Evolutionary conservation across 2,888 invertebrate genomes (phyloP).

Genomic region (Scotopteryx bipunctaria): DNA sequence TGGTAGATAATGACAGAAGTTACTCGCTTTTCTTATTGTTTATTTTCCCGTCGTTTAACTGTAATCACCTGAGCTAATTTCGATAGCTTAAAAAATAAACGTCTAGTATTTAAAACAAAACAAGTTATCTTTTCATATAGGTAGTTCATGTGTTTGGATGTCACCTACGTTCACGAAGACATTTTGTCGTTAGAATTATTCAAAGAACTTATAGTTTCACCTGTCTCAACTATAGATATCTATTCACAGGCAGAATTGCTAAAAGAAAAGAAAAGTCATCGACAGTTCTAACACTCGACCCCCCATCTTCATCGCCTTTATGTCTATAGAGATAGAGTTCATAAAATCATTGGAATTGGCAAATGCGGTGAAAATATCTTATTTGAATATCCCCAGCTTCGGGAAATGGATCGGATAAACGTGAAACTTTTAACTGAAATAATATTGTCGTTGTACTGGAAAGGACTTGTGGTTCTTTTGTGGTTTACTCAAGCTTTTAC

Average conservation of each 20-base stretch:
- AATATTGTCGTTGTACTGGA: slow-evolving; percentile 64
- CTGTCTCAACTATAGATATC: not conserved
- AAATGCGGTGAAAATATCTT: slow-evolving; percentile 60
- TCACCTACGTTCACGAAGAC: too few relatives aligned
- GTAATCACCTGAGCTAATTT: too few relatives aligned
- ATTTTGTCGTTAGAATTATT: too few relatives aligned
- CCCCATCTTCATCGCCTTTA: slow-evolving; percentile 44
- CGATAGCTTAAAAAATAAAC: too few relatives aligned
- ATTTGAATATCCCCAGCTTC: slow-evolving; percentile 65
- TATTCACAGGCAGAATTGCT: slow-evolving; percentile 32
- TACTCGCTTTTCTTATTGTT: too few relatives aligned
- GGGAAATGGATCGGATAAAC: slow-evolving; percentile 66
- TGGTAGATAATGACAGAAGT: too few relatives aligned
- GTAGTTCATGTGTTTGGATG: too few relatives aligned
- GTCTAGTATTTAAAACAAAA: too few relatives aligned
- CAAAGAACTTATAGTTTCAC: too few relatives aligned
- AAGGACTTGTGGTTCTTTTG: slow-evolving; percentile 41
- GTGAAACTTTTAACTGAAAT: slow-evolving; percentile 72
- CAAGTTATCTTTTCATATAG: too few relatives aligned
- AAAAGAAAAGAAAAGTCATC: slow-evolving; percentile 46
- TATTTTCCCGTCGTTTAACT: too few relatives aligned
- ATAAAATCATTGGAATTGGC: slow-evolving; percentile 51
- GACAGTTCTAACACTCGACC: slow-evolving; percentile 31
- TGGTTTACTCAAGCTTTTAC: slow-evolving; percentile 29
- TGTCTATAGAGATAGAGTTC: slow-evolving; percentile 51